Percentiles rank a stretch among this genome's conserved stretches.
phyloP scores from a whole-genome alignment of 1,140 invertebrate species.

The Saccostrea cuccullata region DNA sequence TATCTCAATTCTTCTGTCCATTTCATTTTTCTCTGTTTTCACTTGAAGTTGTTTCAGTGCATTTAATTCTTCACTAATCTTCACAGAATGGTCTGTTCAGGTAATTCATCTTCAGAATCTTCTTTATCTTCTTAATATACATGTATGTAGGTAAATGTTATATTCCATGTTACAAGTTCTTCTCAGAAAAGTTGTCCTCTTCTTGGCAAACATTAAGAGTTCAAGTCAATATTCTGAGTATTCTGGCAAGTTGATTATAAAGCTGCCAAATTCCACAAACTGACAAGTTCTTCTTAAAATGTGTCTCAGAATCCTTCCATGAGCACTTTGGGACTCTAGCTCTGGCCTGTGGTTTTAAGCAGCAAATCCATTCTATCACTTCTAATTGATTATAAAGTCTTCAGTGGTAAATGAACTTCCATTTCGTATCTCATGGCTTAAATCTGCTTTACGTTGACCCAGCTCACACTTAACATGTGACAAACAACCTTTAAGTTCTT shows the following conservation, averaged over 20 bases:
- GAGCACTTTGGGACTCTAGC: too few relatives aligned
- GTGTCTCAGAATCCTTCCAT: too few relatives aligned
- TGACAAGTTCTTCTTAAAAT: background rate
- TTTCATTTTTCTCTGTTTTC: background rate
- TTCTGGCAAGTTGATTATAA: background rate
- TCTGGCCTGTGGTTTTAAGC: too few relatives aligned
- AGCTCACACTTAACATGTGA: background rate
- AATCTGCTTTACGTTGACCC: background rate
- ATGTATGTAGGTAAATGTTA: background rate
- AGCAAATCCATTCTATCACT: too few relatives aligned
- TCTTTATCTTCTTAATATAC: background rate
- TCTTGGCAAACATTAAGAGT: conserved; percentile 2
- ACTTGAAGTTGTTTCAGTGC: background rate
- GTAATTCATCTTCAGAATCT: background rate
- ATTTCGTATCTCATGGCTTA: background rate
- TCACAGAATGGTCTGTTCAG: background rate
- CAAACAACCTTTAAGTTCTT: background rate
- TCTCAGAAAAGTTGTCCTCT: background rate
- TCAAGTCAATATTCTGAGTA: background rate
- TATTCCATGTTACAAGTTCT: background rate
- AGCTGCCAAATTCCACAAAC: background rate
- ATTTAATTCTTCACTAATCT: background rate
- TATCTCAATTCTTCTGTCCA: background rate
- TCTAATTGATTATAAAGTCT: background rate
- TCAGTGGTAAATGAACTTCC: background rate